Base-by-base conservation (phyloP, 92 coral and sea anemone species). In the Palythoa grandis region DNA sequence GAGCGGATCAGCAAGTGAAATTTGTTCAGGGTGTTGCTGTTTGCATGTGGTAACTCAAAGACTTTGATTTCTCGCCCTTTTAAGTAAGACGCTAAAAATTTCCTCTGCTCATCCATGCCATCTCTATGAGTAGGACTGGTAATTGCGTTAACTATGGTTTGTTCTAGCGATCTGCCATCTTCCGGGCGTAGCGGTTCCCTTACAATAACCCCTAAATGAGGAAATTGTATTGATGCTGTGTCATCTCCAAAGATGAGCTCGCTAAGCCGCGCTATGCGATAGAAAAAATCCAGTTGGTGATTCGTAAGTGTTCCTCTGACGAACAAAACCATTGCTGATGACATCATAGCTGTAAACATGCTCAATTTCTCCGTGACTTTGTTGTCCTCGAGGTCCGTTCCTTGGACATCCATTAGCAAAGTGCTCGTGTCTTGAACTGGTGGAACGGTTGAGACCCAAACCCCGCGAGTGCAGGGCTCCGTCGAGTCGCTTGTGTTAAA, bases 281-380 rank as follows among this genome's bases (percentile, higher is more conserved):
- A 88, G 39, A 92, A 82, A 17, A 87, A 88, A 12, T 86, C 25
- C 22, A 86, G 63, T 1, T 86, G 52, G 20, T 70, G 87, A 60
- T 85, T 86, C 72, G 67, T 78, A 25, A 88, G 75, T 20, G 68
- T 47, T 12, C 89, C 86, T 56, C 54, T 50, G 43, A 82, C 87
- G 71, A 93, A 91, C 20, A 93, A 20, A 12, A 39, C 82, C 71
- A 91, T 71, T 6, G 87, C 86, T 0, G 95, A 91, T 13, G 95
- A 93, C 86, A 93, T 82, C 78, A 91, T 66, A 25, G 92, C 92
- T 3, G 95, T 87, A 72, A 91, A 93, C 84, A 93, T 93, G 43
- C 92, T 83, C 3, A 93, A 78, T 17, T 91, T 84, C 2, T 52
- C 90, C 12, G 90, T 86, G 3, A 82, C 67, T 0, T 17, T 83